Evolutionary conservation across 2,113 vertebrate species (phyloP).

Genomic region (Orycteropus afer): DNA sequence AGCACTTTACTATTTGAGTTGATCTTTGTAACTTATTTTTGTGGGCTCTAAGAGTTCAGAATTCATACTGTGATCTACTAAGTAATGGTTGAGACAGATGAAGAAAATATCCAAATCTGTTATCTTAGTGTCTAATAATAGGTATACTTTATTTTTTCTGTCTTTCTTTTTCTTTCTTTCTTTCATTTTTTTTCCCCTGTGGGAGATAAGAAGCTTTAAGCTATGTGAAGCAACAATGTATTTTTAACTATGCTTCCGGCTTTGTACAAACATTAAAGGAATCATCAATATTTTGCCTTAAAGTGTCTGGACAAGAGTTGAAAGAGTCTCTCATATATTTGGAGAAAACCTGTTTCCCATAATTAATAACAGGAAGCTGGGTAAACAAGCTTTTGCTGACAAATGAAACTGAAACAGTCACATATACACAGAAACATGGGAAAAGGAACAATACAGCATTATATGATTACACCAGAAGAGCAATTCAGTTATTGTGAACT

Average conservation of each 20-base stretch:
- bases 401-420: conserved; percentile 79
- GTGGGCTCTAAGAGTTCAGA: conserved; percentile 78
- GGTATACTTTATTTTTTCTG: conserved; percentile 64
- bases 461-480: conserved; percentile 16
- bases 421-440: conserved; percentile 62
- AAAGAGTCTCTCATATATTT: conserved; percentile 79
- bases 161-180: conserved; percentile 29
- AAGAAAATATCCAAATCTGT: conserved; percentile 86
- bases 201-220: conserved; percentile 75
- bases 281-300: conserved; percentile 80
- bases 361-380: conserved; percentile 86
- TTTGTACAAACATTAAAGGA: conserved; percentile 78
- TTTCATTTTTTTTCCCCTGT: conserved; percentile 58
- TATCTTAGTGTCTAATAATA: conserved; percentile 77
- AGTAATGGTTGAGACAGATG: conserved; percentile 89
- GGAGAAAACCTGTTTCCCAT: conserved; percentile 83
- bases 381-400: conserved; percentile 83
- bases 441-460: conserved; percentile 60
- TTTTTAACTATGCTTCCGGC: conserved; percentile 68
- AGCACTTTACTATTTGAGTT: conserved; percentile 67
- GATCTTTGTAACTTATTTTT: conserved; percentile 75
- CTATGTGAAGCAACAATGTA: conserved; percentile 62
- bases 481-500: background rate
- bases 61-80: conserved; percentile 83
- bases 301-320: conserved; percentile 82